Evolutionary conservation across 2,113 vertebrate species (phyloP), one percentile per base, ranked within the genome.

Genomic region (Sclerurus mexicanus): DNA sequence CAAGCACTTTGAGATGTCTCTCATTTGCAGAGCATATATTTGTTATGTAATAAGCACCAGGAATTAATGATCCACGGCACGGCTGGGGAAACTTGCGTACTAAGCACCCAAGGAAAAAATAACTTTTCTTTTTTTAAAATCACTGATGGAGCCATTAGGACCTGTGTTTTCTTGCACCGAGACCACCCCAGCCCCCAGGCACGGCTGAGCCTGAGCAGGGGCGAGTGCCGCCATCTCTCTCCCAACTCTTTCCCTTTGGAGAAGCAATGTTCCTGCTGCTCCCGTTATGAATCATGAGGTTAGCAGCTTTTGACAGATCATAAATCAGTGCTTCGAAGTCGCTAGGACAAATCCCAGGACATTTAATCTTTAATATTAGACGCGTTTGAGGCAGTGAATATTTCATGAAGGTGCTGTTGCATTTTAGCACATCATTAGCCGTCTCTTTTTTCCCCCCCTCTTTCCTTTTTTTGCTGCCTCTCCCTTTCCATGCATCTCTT

Each of bases 331-430:
- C 96, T 96, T 94, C 78, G 49, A 97, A 97, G 96, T 97, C 93
- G 75, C 76, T 91, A 96, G 97, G 97, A 98, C 97, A 97, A 98
- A 98, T 98, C 97, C 94, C 94, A 88, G 96, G 96, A 98, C 97
- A 96, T 98, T 98, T 98, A 96, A 98, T 98, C 98, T 98, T 98
- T 97, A 97, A 97, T 98, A 98, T 98, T 97, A 97, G 97, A 96
- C 62, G 30, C 92, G 95, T 97, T 98, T 97, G 97, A 98, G 91
- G 87, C 94, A 91, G 97, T 98, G 98, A 98, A 98, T 98, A 98
- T 98, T 98, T 98, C 98, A 98, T 98, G 97, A 98, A 98, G 96
- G 96, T 96, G 93, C 96, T 82, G 94, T 98, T 97, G 96, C 96
- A 96, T 98, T 98, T 98, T 98, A 98, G 96, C 97, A 97, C 96